Evolutionary conservation across 2,113 vertebrate genomes (phyloP).

Genomic region (Halcyon senegalensis): DNA sequence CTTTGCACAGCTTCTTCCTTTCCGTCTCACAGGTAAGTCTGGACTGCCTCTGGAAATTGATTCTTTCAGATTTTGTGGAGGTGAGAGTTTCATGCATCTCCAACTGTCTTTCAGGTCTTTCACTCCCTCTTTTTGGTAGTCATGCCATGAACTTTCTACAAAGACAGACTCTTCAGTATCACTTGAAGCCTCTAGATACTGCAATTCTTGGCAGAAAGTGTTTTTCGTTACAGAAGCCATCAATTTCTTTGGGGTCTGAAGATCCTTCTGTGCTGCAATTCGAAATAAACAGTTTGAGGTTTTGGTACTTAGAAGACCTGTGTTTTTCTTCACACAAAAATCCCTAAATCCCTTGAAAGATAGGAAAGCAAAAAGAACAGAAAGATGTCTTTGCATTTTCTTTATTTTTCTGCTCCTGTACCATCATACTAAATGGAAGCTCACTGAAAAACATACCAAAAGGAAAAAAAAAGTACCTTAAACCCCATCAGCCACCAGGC

Average conservation of each 20-base stretch:
- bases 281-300: neutral
- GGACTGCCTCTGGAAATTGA: neutral
- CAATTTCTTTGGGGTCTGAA: neutral
- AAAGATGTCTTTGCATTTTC: neutral
- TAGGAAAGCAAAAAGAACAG: neutral
- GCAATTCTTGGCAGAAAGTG: slow-evolving; percentile 37
- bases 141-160: slow-evolving; percentile 70
- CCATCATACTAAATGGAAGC: neutral
- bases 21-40: neutral
- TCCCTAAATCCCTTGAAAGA: neutral
- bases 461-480: neutral
- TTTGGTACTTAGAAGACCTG: neutral
- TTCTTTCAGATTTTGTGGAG: neutral
- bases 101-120: neutral
- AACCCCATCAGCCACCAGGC: neutral
- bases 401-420: neutral
- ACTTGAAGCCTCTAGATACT: slow-evolving; percentile 74
- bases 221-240: neutral
- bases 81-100: neutral
- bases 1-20: neutral
- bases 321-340: neutral
- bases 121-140: neutral
- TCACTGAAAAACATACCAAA: neutral
- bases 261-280: slow-evolving; percentile 34
- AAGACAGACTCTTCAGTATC: slow-evolving; percentile 77